Evolutionary conservation across 92 coral and sea anemone species (phyloP).

Genomic region (Zoanthus gigantus): DNA sequence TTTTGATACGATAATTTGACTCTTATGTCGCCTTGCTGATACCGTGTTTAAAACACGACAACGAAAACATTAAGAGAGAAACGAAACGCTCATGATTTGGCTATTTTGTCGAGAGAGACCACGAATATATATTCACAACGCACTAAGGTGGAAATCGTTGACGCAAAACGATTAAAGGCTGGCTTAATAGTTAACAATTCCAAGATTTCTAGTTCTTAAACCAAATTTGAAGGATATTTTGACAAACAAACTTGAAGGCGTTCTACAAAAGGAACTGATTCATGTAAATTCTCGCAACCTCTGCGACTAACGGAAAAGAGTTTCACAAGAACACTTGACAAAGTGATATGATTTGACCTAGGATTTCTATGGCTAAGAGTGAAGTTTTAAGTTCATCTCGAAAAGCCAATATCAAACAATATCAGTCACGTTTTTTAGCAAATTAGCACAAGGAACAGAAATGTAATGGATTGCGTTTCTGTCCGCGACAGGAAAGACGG

Average conservation of each 20-base stretch:
- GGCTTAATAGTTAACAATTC: no score
- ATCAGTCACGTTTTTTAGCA: constrained; percentile 24
- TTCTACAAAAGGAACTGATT: not conserved
- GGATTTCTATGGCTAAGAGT: constrained; percentile 16
- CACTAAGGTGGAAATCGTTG: constrained; percentile 22
- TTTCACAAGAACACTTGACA: constrained; percentile 18
- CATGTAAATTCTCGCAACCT: not conserved
- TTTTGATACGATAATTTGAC: not conserved
- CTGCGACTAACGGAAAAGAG: not conserved
- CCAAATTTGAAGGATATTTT: not conserved
- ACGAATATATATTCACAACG: not conserved
- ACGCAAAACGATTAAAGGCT: not conserved
- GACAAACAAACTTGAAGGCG: not conserved
- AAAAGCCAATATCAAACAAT: constrained; percentile 20
- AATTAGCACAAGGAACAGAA: constrained; percentile 11
- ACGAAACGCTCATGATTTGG: not conserved
- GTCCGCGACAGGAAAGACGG: not conserved
- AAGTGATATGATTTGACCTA: not conserved
- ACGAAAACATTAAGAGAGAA: not conserved
- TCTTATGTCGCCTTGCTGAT: not conserved
- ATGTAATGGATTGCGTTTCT: constrained; percentile 10
- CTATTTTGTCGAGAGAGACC: constrained; percentile 18
- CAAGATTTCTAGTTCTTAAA: no score
- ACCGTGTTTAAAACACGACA: not conserved
- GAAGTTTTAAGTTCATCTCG: not conserved